Percentiles rank a stretch among this genome's conserved stretches.
Evolutionary conservation across 2,797 vertebrate species (phyloP).

Genomic region (Acanthurus tractus): DNA sequence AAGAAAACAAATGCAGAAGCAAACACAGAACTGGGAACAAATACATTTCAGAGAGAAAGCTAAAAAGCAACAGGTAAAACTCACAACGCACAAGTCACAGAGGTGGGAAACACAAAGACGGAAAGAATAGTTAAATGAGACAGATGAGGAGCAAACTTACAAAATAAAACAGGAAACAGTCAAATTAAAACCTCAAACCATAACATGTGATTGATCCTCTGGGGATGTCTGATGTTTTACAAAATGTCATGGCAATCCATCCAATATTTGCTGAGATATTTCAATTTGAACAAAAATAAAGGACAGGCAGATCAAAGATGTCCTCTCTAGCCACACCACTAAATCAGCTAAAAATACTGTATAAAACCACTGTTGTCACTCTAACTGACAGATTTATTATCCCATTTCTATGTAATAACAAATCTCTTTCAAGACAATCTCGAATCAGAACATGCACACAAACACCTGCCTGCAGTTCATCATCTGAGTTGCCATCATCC

Average conservation of each 20-base stretch:
- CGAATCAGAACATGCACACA: background rate
- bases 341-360: background rate
- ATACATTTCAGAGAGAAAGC: no score
- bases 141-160: no score
- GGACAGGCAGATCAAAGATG: background rate
- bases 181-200: no score
- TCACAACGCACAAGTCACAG: no score
- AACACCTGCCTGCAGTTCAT: conserved; percentile 7
- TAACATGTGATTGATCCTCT: background rate
- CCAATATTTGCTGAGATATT: background rate
- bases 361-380: conserved; percentile 9
- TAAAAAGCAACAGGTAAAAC: no score
- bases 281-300: background rate
- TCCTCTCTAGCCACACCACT: background rate
- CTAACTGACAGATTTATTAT: background rate
- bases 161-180: no score
- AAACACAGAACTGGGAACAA: no score
- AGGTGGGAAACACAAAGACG: no score
- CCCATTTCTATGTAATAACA: background rate
- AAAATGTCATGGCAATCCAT: background rate
- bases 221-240: background rate
- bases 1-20: no score
- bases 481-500: conserved; percentile 1
- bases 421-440: background rate
- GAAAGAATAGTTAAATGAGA: no score